These are phyloP conservation scores for Glyphotaelius pellucidus DNA, from an alignment of 2,888 invertebrate genomes.

Conservation along the genomic window DNA sequence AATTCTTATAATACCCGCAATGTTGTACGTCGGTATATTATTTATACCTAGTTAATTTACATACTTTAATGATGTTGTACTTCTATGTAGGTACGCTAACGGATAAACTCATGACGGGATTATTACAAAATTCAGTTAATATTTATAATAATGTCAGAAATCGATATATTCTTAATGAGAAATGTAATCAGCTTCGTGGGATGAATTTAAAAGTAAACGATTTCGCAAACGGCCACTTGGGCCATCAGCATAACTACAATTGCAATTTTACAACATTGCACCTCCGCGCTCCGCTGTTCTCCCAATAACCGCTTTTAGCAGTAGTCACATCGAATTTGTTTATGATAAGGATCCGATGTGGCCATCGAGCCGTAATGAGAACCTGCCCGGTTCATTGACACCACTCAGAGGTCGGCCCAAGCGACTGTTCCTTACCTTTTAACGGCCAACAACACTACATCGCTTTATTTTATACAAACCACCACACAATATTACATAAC, in stretches of 20 bases:
- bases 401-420: constrained; percentile 33
- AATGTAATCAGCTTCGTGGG: constrained; percentile 17
- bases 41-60: neutral
- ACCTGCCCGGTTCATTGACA: constrained; percentile 58
- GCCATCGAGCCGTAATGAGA: constrained; percentile 60
- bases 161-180: constrained; percentile 12
- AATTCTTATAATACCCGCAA: constrained; percentile 39
- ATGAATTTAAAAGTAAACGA: constrained; percentile 25
- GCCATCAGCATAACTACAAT: constrained; percentile 49
- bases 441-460: constrained; percentile 3
- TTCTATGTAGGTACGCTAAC: neutral
- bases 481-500: neutral
- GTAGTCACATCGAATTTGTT: constrained; percentile 63
- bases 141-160: neutral
- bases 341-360: constrained; percentile 61
- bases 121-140: neutral
- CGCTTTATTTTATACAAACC: neutral
- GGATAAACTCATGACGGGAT: neutral
- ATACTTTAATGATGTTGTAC: constrained; percentile 11
- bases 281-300: constrained; percentile 41
- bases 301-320: constrained; percentile 53
- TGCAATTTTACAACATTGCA: constrained; percentile 55
- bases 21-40: neutral
- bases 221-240: constrained; percentile 19
- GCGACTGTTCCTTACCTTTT: constrained; percentile 3